Conservation (phyloP, 2,888 invertebrate species). For the Mystacides longicornis region DNA sequence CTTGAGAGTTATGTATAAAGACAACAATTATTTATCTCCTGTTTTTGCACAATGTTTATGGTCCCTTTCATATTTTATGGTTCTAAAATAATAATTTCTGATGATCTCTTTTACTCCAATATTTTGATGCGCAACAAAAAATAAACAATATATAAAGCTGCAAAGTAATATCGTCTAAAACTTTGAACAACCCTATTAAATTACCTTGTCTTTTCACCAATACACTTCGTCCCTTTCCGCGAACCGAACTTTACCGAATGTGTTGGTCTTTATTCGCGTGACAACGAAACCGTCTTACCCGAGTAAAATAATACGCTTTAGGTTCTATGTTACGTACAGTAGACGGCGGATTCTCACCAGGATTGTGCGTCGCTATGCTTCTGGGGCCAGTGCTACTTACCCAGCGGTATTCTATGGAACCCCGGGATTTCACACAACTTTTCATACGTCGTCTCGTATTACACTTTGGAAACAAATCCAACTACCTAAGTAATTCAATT, state of each 20-base stretch:
- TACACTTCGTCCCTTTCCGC: background rate
- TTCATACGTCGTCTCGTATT: background rate
- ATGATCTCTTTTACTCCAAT: too few relatives aligned
- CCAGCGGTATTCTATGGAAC: too few relatives aligned
- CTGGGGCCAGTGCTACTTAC: too few relatives aligned
- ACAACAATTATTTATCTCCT: too few relatives aligned
- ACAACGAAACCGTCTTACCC: background rate
- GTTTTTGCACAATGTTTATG: too few relatives aligned
- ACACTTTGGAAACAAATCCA: conserved; percentile 1
- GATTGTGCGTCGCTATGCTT: background rate
- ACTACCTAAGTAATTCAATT: too few relatives aligned
- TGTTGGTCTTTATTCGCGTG: background rate
- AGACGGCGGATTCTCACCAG: background rate
- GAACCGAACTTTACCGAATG: background rate
- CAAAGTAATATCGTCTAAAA: too few relatives aligned
- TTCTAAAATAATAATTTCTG: too few relatives aligned
- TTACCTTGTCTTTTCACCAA: conserved; percentile 1
- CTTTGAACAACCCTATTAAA: background rate
- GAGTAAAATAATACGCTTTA: background rate
- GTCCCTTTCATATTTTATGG: too few relatives aligned
- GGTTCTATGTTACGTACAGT: background rate
- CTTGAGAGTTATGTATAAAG: too few relatives aligned
- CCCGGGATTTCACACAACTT: background rate
- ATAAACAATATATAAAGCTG: too few relatives aligned
- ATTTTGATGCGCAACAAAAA: too few relatives aligned